These are phyloP conservation scores for Xylota sylvarum DNA, from an alignment of 2,888 invertebrate species.

Conservation along the genomic window DNA sequence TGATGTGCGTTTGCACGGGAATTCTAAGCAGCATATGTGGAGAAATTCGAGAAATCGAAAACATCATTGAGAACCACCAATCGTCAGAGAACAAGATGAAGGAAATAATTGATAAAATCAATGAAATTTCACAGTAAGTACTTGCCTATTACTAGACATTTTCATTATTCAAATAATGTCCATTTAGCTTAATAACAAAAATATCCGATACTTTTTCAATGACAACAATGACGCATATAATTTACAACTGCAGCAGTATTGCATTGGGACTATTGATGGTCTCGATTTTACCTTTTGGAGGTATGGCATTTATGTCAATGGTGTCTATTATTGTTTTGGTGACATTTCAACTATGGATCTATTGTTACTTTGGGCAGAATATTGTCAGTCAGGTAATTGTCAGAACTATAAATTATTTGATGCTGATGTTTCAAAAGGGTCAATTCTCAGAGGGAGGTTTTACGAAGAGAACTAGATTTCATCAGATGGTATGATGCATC, in stretches of 20 bases:
- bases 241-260: background rate
- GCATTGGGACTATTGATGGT: background rate
- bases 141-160: background rate
- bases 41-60: background rate
- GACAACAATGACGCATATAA: constrained; percentile 5
- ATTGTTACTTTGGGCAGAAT: constrained; percentile 20
- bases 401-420: background rate
- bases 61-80: background rate
- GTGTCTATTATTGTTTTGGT: background rate
- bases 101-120: background rate
- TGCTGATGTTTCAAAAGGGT: background rate
- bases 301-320: background rate
- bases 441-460: background rate
- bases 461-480: background rate
- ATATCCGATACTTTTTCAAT: background rate
- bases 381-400: constrained; percentile 6
- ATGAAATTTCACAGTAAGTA: background rate
- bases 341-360: constrained; percentile 12
- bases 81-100: background rate
- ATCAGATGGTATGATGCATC: background rate
- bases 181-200: background rate
- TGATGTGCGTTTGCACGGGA: background rate
- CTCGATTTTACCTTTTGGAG: background rate
- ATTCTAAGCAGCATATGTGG: background rate
- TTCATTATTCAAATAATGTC: background rate